Evolutionary conservation across 2,113 vertebrate genomes (phyloP).

Genomic region (Pangasianodon gigas): DNA sequence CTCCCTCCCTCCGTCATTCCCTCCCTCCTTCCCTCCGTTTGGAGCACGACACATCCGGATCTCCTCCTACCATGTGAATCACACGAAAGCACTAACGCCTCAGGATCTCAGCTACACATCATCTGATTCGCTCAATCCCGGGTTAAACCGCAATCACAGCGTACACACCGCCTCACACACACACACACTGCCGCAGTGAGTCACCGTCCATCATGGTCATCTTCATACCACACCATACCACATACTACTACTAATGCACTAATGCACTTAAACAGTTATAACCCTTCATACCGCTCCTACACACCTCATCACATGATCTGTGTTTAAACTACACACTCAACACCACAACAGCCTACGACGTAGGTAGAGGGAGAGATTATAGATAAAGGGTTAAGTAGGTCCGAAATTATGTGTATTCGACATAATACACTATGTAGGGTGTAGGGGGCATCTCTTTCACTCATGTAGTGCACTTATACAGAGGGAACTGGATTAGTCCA

Average conservation of each 20-base stretch:
- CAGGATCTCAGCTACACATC: not conserved
- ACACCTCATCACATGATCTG: not conserved
- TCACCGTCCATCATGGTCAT: not conserved
- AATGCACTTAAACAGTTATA: not conserved
- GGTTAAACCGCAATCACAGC: not conserved
- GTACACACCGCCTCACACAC: too few species aligned
- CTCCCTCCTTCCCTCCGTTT: not conserved
- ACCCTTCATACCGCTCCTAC: not conserved
- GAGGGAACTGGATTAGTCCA: not conserved
- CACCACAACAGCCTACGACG: not conserved
- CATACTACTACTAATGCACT: not conserved
- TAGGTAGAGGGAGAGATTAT: not conserved
- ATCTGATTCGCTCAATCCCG: not conserved
- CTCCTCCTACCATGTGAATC: slow-evolving; percentile 7
- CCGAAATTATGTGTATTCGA: not conserved
- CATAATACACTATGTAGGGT: not conserved
- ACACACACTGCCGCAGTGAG: not conserved
- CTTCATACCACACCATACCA: too few species aligned
- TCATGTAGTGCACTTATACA: not conserved
- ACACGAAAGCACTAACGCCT: not conserved
- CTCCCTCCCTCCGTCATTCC: not conserved
- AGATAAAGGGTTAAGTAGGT: not conserved
- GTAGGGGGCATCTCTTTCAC: not conserved
- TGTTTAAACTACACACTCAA: not conserved
- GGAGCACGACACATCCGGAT: not conserved